Evolutionary conservation across 2,888 invertebrate genomes (phyloP).

Genomic region (Acleris holmiana): DNA sequence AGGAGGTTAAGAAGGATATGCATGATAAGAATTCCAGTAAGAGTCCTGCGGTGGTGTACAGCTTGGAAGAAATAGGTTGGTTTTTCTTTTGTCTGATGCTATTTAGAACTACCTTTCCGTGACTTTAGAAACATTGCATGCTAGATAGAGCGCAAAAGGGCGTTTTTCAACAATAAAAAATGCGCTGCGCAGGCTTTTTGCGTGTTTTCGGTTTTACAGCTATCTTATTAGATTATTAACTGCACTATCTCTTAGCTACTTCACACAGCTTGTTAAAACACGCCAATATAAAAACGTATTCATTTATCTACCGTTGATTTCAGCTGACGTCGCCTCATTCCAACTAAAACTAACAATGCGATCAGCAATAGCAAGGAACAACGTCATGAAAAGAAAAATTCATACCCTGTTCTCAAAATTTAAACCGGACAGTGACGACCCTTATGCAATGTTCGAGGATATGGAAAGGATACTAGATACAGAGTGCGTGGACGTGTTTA

Average conservation of each 20-base stretch:
- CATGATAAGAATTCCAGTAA: neutral
- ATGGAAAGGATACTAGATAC: constrained; percentile 49
- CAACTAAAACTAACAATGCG: constrained; percentile 57
- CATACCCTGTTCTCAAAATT: constrained; percentile 52
- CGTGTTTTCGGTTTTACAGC: neutral
- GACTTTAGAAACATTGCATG: too few species aligned
- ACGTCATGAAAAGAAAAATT: constrained; percentile 49
- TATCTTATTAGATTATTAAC: too few species aligned
- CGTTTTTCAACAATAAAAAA: too few species aligned
- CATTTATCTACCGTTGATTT: neutral
- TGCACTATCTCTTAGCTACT: too few species aligned
- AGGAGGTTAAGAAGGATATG: constrained; percentile 4
- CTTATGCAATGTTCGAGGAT: constrained; percentile 47
- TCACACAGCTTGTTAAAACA: too few species aligned
- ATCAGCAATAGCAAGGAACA: constrained; percentile 43
- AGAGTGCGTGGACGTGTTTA: constrained; percentile 60
- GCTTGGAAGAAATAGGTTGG: constrained; percentile 60
- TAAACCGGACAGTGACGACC: constrained; percentile 49
- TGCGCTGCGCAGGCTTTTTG: too few species aligned
- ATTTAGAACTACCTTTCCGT: too few species aligned
- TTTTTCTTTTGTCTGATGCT: constrained; percentile 19
- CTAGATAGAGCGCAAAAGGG: too few species aligned
- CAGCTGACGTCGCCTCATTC: constrained; percentile 62
- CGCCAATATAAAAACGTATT: neutral
- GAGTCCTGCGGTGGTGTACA: constrained; percentile 28